Base-by-base conservation (phyloP, 2,113 vertebrate species). In the Rhinolophus ferrumequinum region DNA sequence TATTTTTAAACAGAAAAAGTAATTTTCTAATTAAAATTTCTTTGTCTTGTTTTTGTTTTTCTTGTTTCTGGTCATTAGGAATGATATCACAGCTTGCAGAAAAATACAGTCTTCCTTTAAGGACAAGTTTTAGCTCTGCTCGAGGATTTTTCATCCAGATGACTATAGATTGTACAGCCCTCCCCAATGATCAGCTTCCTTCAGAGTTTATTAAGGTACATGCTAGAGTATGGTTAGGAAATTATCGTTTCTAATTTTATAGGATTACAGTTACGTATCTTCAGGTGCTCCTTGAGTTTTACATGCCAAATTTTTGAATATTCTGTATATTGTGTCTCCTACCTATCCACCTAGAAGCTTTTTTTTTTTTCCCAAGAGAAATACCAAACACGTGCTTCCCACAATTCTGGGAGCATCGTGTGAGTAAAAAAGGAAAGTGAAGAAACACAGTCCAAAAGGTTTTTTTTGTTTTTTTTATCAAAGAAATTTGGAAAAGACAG, bases 121-220 rank as follows among this genome's bases (percentile, higher is more conserved):
- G 99, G 64, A 99, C 99, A 90, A 99, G 99, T 98, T 99, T 99
- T 98, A 99, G 99, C 97, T 99, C 99, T 30, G 88, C 99, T 54
- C 98, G 99, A 97, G 99, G 99, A 67, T 99, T 99, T 98, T 99
- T 99, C 97, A 99, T 99, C 88, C 99, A 99, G 97, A 98, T 99
- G 99, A 99, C 97, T 95, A 96, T 98, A 79, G 99, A 99, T 76
- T 99, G 98, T 86, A 93, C 97, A 30, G 44, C 94, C 9, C 97
- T 99, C 88, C 98, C 99, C 76, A 98, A 97, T 66, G 98, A 98
- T 33, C 98, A 99, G 4, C 98, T 99, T 91, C 99, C 99, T 88
- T 94, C 99, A 87, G 99, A 99, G 97, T 99, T 99, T 97, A 99
- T 99, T 56, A 99, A 99, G 99, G 99, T 99, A 96, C n/a, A 47